A percentile compares a stretch with the other conserved stretches of the same genome.
Evolutionary conservation across 2,113 vertebrate genomes (phyloP).

Genomic region (Onychostruthus taczanowskii): DNA sequence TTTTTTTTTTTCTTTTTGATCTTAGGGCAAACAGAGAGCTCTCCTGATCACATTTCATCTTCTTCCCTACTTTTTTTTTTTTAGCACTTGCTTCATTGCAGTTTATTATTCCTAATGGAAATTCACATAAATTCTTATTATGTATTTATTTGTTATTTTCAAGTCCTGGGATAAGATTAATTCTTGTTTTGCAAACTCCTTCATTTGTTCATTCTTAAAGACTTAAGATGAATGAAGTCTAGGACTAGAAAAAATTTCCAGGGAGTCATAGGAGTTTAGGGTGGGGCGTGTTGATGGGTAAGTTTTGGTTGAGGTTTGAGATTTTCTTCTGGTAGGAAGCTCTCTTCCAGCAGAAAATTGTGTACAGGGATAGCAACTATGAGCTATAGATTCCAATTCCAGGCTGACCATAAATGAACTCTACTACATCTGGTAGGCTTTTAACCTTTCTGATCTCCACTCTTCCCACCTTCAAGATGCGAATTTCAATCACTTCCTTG

Average conservation of each 20-base stretch:
- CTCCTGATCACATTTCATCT: neutral
- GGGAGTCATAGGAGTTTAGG: neutral
- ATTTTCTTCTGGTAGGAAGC: neutral
- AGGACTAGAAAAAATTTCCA: neutral
- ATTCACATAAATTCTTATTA: neutral
- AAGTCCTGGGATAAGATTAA: neutral
- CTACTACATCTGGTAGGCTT: neutral
- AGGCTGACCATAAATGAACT: neutral
- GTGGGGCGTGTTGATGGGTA: fast-evolving
- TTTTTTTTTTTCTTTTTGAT: neutral
- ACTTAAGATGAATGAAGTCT: neutral
- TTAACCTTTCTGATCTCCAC: neutral
- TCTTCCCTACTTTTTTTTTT: neutral
- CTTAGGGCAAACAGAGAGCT: neutral
- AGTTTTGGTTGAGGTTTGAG: neutral
- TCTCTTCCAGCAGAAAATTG: neutral
- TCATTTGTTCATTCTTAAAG: neutral
- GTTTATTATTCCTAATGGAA: neutral
- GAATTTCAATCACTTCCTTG: neutral
- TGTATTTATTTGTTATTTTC: neutral
- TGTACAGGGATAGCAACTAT: neutral
- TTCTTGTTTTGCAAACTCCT: neutral
- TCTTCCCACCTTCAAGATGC: neutral
- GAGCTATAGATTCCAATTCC: neutral
- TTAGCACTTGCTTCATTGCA: neutral